phyloP scores from a whole-genome alignment of 2,888 invertebrate genomes.

The Trisateles emortualis region DNA sequence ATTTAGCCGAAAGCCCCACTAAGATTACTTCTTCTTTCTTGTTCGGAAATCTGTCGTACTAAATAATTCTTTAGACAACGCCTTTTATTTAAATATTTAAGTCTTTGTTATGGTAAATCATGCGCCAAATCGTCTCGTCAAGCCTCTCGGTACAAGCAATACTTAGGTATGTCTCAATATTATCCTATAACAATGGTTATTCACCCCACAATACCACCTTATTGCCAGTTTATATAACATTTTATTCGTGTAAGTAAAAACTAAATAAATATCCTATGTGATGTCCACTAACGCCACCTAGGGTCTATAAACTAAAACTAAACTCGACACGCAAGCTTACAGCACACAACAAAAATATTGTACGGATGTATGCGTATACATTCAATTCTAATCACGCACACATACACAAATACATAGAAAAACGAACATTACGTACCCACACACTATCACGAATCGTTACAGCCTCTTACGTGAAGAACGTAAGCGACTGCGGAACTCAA shows the following conservation, averaged over 20 bases:
- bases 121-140: slow-evolving; percentile 14
- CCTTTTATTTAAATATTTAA: background rate
- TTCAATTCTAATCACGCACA: slow-evolving; percentile 74
- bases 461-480: slow-evolving; percentile 86
- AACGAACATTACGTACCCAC: slow-evolving; percentile 82
- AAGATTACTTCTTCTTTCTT: too few relatives aligned
- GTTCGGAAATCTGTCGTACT: too few relatives aligned
- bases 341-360: slow-evolving; percentile 54
- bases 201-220: slow-evolving; percentile 19
- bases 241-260: background rate
- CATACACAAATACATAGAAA: slow-evolving; percentile 74
- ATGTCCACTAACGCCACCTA: slow-evolving; percentile 53
- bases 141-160: slow-evolving; percentile 13
- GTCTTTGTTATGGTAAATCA: slow-evolving; percentile 19
- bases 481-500: slow-evolving; percentile 86
- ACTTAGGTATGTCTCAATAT: too few relatives aligned
- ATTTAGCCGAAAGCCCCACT: too few relatives aligned
- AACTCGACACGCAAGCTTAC: slow-evolving; percentile 49
- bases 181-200: slow-evolving; percentile 20
- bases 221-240: background rate
- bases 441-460: slow-evolving; percentile 78
- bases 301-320: slow-evolving; percentile 44
- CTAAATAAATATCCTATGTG: background rate
- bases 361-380: slow-evolving; percentile 53
- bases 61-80: too few relatives aligned